Base-by-base conservation (phyloP, 2,888 invertebrate genomes). In the Calliopum simillimum region DNA sequence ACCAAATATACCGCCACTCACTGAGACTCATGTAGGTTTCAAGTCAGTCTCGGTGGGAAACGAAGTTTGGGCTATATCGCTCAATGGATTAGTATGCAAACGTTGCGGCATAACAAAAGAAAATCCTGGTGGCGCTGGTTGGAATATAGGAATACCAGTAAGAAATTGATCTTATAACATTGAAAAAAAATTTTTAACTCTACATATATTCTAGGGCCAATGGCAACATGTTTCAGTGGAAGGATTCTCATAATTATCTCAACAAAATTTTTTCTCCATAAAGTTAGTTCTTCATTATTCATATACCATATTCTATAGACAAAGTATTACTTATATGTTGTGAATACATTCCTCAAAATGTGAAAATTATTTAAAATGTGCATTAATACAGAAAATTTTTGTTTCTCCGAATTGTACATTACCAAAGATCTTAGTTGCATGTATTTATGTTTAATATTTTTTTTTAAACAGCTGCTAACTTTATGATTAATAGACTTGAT, bases 1-100 rank as follows among this genome's bases (percentile, higher is more conserved):
- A 84, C 88, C 89, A 55, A 88, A 89, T 76, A 88, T 90, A 79
- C 87, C 90, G 43, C 89, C 89, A 46, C 88, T 89, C 75, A 87
- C 87, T 33, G 89, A 88, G 76, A 86, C 83, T 4, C 81, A 80
- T 55, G 79, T 83, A 46, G 89, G 90, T 21, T 93, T 93, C 81
- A 92, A 92, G 78, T 91, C 92, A 69, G 88, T 95, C 2, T 92
- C 93, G 11, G 91, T 92, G 46, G 91, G 91, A 58, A 88, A 89
- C 62, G 92, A 92, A 82, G 92, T 94, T 55, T 95, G 94, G 94
- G 94, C 92, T 0, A 88, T 93, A 58, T 90, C 93, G 13, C 87
- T 90, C 61, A 91, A 91, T 74, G 93, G 94, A 14, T 88, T 89
- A 23, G 86, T 94, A 61, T 90, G 91, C 73, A 89, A 92, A 71